Base-by-base conservation (phyloP, 2,797 vertebrate species). In the Spheniscus humboldti region DNA sequence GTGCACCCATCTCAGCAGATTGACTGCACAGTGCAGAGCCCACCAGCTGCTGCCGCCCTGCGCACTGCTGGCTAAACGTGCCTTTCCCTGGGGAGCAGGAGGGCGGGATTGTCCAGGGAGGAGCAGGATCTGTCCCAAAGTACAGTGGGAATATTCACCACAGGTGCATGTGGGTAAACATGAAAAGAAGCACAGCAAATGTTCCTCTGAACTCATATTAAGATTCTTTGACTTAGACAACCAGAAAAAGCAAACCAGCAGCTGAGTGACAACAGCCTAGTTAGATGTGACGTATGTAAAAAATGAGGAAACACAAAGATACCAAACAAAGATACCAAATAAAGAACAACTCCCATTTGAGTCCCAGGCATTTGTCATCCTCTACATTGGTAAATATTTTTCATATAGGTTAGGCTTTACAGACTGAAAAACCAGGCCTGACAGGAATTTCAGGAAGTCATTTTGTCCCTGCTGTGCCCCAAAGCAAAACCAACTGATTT, bases 361-460 rank as follows among this genome's bases (percentile, higher is more conserved):
- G 27, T 47, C 35, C n/a, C 56, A 67, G 39, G 43, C 8, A 41
- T 79, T 69, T 86, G 48, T 56, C n/a, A 18, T 23, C 41, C 52
- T 48, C 28, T 52, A 33, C 31, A 35, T 0, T 66, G 27, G 33
- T 39, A 90, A 89, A 39, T 60, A 55, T 27, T 88, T 93, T 74
- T 71, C n/a, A 10, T 27, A 33, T 12, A 83, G 50, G 18, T 87
- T 39, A 47, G 35, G 31, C 31, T 80, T 69, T 71, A 45, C 28
- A 64, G 72, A 64, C 82, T 88, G 66, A 66, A 83, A 82, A 86
- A 86, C 24, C 56, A 92, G 68, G 62, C 66, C n/a, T 72, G 57
- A 67, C 75, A 68, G 48, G 75, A 76, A 77, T 67, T 95, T 80
- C 60, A 86, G 72, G 56, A 91, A 74, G 33, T 71, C n/a, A 15